Base-by-base conservation (phyloP, 2,888 invertebrate species). In the Chymomyza procnemis region DNA sequence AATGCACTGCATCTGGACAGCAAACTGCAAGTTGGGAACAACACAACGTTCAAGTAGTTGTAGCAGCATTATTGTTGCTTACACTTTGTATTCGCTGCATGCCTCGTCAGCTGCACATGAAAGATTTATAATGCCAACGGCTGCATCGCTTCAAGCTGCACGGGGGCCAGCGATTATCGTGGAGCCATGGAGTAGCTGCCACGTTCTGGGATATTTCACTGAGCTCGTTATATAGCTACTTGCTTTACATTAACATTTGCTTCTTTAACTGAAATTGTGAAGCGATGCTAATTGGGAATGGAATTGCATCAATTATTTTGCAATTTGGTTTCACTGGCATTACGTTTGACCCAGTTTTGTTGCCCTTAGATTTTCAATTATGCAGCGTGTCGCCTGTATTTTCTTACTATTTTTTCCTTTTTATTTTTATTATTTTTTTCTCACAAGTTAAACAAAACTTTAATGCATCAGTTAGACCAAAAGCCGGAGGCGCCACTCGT, bases 81-180 rank as follows among this genome's bases (percentile, higher is more conserved):
- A 78, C 12, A 57, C 57, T 57, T 57, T 57, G 57, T 16, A 48
- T 21, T 16, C 46, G 48, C 26, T 60, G 21, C 21, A 19, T 47
- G 19, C 46, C 47, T 8, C 21, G 6, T 47, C n/a, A 14, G 22
- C 48, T 78, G 79, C 76, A 52, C 85, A 87, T 83, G 82, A 82
- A 83, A 87, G 83, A 83, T 83, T 87, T 83, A 83, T 82, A 16
- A 55, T 50, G 50, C 34, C 66, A 26, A 6, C 66, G 64, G 58
- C 66, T 47, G 52, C 50, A n/a, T n/a, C 61, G 61, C 63, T 16
- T 63, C 52, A 56, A 58, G 64, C 64, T 62, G 62, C 64, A 61
- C 4, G 47, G 14, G 48, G 48, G 68, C 58, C 63, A 64, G 57
- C 61, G 71, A 69, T 78, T 74, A 78, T 75, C 72, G n/a, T n/a